Evolutionary conservation across 2,888 invertebrate genomes (phyloP), one percentile per base, ranked within the genome.

Genomic region (Drosophila histrio): DNA sequence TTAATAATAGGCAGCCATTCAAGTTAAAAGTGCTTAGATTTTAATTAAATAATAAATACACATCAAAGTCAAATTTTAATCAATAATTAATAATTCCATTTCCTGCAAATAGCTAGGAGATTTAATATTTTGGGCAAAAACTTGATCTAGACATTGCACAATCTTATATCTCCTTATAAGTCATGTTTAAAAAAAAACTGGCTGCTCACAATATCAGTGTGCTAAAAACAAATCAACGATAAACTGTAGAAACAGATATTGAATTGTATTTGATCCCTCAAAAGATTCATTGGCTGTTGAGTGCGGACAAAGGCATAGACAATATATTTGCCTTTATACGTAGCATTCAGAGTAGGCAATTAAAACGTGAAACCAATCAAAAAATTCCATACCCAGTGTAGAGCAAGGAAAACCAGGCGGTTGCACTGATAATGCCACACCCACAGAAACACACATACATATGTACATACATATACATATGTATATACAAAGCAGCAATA

Each of bases 311-410:
- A 71, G 61, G 58, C 72, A 41, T 24, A 61, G 60, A 54, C 66
- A 21, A 73, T 59, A 39, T 24, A 50, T 50, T 58, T 71, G 39
- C 15, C 30, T 60, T 60, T 63, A 15, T 60, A 43, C 32, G 24
- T 38, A 58, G 36, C 46, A 52, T 58, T 54, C 72, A 24, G 26
- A 59, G 47, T 43, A 43, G 52, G 73, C 87, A 84, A 78, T 81
- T 78, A 80, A 73, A 83, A 87, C 76, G 76, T 63, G 78, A 83
- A 83, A 87, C 79, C 82, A 83, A 83, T 83, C 82, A 85, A 85
- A 85, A 83, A 87, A 83, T 83, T 76, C 87, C 81, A 77, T 64
- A 72, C 22, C 56, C 72, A 64, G 59, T 74, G 66, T 70, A 54
- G 19, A 47, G 46, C 15, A 34, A 36, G 28, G 28, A 46, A 58